Conservation (phyloP, 1,140 invertebrate genomes). For the Drosophila pandora region DNA sequence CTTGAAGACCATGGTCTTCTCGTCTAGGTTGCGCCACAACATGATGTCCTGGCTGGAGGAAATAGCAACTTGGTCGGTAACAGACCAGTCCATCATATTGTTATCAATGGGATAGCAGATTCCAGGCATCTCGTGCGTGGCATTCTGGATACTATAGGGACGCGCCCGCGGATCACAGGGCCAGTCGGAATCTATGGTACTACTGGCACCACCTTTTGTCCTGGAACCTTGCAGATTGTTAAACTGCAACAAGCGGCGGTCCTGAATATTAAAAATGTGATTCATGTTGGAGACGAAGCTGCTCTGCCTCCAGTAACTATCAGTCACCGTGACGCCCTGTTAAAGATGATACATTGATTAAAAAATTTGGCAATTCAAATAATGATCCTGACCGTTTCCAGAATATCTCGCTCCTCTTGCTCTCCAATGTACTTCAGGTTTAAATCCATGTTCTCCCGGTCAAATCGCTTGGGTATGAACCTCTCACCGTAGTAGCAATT, state of each 20-base stretch:
- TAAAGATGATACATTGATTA: not conserved
- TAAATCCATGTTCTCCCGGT: conserved; percentile 33
- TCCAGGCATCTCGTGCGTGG: conserved; percentile 74
- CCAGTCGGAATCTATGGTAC: conserved; percentile 57
- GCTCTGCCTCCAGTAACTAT: conserved; percentile 69
- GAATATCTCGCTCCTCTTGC: conserved; percentile 57
- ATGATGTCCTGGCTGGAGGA: conserved; percentile 70
- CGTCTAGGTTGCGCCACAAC: conserved; percentile 63
- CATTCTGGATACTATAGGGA: conserved; percentile 58
- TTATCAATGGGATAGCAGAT: conserved; percentile 43
- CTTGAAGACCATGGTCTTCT: conserved; percentile 69
- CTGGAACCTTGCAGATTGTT: conserved; percentile 20
- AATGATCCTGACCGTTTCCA: conserved; percentile 44
- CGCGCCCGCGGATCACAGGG: conserved; percentile 59
- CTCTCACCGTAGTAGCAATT: conserved; percentile 56
- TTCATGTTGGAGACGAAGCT: conserved; percentile 52
- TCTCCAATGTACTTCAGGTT: conserved; percentile 62
- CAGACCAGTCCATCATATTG: conserved; percentile 78
- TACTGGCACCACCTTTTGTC: not conserved
- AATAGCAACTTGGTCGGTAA: conserved; percentile 64
- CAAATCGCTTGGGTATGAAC: conserved; percentile 74
- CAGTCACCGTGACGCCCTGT: conserved; percentile 22
- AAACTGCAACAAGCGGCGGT: conserved; percentile 63
- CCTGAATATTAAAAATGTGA: conserved; percentile 43
- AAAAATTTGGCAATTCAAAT: not conserved